These are phyloP conservation scores for Scaptomyza caliginosa DNA, from an alignment of 2,888 invertebrate species.

Conservation along the genomic window DNA sequence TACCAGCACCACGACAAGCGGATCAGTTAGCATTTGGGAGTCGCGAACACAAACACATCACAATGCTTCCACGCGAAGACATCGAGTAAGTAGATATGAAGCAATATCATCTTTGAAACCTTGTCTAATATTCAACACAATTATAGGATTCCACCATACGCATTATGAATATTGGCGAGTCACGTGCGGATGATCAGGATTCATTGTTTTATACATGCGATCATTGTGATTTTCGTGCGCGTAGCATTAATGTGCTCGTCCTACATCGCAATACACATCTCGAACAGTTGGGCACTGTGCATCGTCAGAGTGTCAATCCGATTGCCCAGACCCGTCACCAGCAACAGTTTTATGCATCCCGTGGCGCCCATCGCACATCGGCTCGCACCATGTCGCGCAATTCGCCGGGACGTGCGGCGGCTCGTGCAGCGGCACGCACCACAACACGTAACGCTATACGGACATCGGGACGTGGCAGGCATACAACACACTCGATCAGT, in stretches of 20 bases:
- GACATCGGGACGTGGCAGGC: background rate
- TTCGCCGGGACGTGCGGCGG: background rate
- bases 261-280: background rate
- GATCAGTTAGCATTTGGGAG: background rate
- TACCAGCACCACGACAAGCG: background rate
- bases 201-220: conserved; percentile 42
- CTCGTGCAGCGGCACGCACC: background rate
- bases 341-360: background rate
- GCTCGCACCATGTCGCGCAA: background rate
- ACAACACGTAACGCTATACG: background rate
- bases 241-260: conserved; percentile 53
- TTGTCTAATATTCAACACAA: background rate
- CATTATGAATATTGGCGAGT: conserved; percentile 54
- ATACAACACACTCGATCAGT: background rate
- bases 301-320: background rate
- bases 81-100: background rate
- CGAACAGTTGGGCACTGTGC: background rate
- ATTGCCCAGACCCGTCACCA: background rate
- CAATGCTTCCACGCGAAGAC: background rate
- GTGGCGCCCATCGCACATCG: background rate
- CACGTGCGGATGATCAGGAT: background rate
- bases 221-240: conserved; percentile 47
- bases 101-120: background rate
- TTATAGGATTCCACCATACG: conserved; percentile 44
- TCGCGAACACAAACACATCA: background rate